Percentiles rank a stretch among this genome's conserved stretches.
Conservation (phyloP, 2,888 invertebrate genomes). For the Prosapia bicincta region DNA sequence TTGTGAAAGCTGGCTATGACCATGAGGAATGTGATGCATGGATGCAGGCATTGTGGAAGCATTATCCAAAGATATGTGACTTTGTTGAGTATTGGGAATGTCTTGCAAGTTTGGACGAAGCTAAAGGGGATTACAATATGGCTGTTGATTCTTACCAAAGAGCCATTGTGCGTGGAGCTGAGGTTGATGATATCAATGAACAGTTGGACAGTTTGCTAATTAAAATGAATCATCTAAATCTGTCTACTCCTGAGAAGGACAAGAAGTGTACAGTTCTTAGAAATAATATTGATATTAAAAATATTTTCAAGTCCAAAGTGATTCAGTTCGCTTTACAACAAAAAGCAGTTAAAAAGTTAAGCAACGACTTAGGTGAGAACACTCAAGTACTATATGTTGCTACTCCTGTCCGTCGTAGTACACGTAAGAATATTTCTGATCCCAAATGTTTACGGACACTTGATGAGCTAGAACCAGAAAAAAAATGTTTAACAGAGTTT, state of each 20-base stretch:
- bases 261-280: not conserved
- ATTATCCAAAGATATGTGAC: too few species aligned
- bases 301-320: not conserved
- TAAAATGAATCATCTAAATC: not conserved
- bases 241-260: not conserved
- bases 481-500: too few species aligned
- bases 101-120: not conserved
- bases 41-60: too few species aligned
- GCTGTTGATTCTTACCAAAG: slow-evolving; percentile 13
- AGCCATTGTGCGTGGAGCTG: slow-evolving; percentile 7
- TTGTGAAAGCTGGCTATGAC: too few species aligned
- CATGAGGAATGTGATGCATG: too few species aligned
- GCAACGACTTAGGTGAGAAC: too few species aligned
- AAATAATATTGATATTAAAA: not conserved
- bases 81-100: too few species aligned
- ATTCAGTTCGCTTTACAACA: not conserved
- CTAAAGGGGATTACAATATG: slow-evolving; percentile 1
- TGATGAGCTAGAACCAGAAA: too few species aligned
- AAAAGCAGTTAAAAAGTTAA: not conserved
- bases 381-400: too few species aligned
- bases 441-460: too few species aligned
- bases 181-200: not conserved
- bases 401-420: too few species aligned
- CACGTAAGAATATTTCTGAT: too few species aligned
- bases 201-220: not conserved